Evolutionary conservation across 2,888 invertebrate genomes (phyloP), one percentile per base, ranked within the genome.

Genomic region (Drosophila melanosoma): DNA sequence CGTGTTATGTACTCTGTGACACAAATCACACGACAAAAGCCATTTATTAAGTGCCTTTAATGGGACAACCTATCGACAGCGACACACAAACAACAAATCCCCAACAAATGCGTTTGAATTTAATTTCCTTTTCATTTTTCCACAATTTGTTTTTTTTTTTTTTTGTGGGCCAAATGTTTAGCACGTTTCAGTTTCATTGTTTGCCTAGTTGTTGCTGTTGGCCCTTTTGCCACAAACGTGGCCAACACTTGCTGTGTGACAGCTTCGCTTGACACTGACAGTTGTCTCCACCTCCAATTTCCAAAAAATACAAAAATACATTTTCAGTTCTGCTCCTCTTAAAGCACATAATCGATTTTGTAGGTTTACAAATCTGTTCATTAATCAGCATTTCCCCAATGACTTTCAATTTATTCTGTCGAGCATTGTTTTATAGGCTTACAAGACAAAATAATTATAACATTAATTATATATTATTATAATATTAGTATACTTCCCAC

Each of bases 141-240:
- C 0, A 7, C 2, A 15, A 7, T 0, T 36, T 12, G 8, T n/a
- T 15, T 20, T 33, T 4, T 5, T 15, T 20, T 20, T 2, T 5
- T 40, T 51, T 51, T 65, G 71, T 89, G 87, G 69, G 89, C 74
- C 89, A 89, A 89, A 78, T 76, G 81, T 69, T 83, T 74, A 87
- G 87, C 85, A 89, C 83, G 88, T 89, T 74, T 70, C 78, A 70
- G 60, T 72, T 79, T n/a, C 56, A 57, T 65, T 83, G 76, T 63
- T 56, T 48, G 64, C 45, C 45, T 56, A 42, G n/a, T 3, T 42
- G 42, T 0, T 23, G 20, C 2, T 45, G 36, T 45, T 45, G 61
- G 32, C 65, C 75, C 67, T 61, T 70, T 69, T 66, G 36, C 36
- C 53, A 33, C 67, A 49, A 45, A 42, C 33, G 35, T 74, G 66